Percentiles rank a stretch among this genome's conserved stretches.
Evolutionary conservation across 37 sponge, comb jelly and placozoan species (phyloP).

Genomic region (Amphimedon queenslandica): DNA sequence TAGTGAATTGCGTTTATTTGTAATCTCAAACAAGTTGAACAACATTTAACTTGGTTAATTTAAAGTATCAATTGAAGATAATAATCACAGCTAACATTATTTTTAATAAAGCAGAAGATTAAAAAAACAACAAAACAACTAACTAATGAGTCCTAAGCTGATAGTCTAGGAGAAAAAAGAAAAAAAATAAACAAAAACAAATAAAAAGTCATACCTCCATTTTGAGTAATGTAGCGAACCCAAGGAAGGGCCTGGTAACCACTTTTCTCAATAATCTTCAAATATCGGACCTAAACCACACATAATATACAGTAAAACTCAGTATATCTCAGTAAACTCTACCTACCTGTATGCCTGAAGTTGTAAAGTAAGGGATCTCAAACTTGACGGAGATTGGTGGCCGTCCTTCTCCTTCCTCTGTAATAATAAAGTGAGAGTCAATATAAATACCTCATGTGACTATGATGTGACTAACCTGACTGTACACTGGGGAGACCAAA

Average conservation of each 20-base stretch:
- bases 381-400: slow-evolving; percentile 95
- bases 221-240: slow-evolving; percentile 98
- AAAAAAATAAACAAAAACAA: not conserved
- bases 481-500: slow-evolving; percentile 95
- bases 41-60: too few species aligned
- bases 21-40: too few species aligned
- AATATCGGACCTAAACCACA: slow-evolving; percentile 76
- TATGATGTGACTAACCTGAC: slow-evolving; percentile 41
- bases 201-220: slow-evolving; percentile 71
- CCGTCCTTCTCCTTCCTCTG: slow-evolving; percentile 91
- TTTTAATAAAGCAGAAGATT: too few species aligned
- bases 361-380: slow-evolving; percentile 99
- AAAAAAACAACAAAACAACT: too few species aligned
- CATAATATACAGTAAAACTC: not conserved
- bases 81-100: too few species aligned
- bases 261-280: slow-evolving; percentile 99
- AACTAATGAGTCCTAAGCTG: slow-evolving; percentile 17
- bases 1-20: too few species aligned
- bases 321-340: not conserved
- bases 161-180: slow-evolving; percentile 7
- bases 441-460: not conserved
- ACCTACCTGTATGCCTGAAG: slow-evolving; percentile 94
- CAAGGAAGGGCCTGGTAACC: slow-evolving; percentile 99
- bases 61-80: too few species aligned
- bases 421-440: not conserved